These are phyloP conservation scores for Rissa tridactyla DNA, from an alignment of 2,113 vertebrate genomes.

Conservation along the genomic window DNA sequence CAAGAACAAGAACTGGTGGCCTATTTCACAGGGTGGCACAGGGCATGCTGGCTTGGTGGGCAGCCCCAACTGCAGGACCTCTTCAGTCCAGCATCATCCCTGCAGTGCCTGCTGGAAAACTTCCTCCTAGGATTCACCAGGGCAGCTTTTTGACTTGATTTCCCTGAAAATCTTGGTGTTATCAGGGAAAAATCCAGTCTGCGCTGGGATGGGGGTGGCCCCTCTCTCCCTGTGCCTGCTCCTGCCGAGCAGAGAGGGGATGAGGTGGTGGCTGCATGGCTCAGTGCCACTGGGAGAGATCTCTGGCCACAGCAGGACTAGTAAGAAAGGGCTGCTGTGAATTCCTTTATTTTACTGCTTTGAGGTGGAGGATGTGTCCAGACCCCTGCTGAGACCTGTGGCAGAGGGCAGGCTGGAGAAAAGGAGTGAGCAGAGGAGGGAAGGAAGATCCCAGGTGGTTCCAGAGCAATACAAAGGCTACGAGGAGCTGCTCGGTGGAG, in stretches of 20 bases:
- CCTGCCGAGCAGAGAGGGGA: not conserved
- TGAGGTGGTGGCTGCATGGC: not conserved
- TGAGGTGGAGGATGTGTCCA: not conserved
- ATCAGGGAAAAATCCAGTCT: not conserved
- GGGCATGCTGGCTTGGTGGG: not conserved
- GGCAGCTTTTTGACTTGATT: not conserved
- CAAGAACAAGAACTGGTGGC: not conserved
- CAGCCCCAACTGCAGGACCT: not conserved
- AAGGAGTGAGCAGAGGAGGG: not conserved
- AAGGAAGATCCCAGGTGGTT: not conserved
- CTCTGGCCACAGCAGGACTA: not conserved
- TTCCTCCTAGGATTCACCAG: not conserved
- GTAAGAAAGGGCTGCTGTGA: not conserved
- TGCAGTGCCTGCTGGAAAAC: not conserved
- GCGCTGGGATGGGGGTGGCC: no score
- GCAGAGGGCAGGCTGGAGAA: not conserved
- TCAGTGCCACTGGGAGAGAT: not conserved
- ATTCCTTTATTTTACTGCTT: not conserved
- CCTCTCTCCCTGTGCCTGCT: not conserved
- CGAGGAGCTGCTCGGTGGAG: slow-evolving; percentile 66
- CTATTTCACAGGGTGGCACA: not conserved
- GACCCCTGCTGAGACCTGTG: not conserved
- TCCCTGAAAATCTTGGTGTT: not conserved
- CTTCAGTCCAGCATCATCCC: not conserved
- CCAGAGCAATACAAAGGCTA: slow-evolving; percentile 61